Evolutionary conservation across 2,797 vertebrate species (phyloP).

Genomic region (Todus mexicanus): DNA sequence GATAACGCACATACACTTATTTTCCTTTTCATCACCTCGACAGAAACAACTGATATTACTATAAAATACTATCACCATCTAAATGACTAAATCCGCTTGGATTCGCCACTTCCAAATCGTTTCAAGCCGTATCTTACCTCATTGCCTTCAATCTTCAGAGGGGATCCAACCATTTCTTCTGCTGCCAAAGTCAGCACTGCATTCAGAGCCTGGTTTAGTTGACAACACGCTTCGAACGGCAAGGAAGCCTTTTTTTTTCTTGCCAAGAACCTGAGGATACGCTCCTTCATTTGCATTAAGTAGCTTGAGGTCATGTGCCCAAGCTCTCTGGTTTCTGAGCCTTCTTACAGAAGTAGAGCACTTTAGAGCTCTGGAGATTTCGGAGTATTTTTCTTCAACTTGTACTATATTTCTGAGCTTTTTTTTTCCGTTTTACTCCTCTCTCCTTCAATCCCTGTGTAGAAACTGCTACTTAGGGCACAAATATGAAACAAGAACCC

Average conservation of each 20-base stretch:
- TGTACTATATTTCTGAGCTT: background rate
- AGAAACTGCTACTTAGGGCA: background rate
- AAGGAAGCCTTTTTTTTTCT: background rate
- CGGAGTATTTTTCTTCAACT: background rate
- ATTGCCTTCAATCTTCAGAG: constrained; percentile 40
- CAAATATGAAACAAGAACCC: background rate
- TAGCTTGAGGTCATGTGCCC: constrained; percentile 8
- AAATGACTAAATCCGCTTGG: background rate
- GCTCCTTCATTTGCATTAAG: background rate
- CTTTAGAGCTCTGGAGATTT: background rate
- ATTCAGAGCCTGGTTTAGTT: background rate
- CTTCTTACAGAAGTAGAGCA: background rate
- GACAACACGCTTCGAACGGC: background rate
- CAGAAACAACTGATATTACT: background rate
- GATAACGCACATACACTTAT: background rate
- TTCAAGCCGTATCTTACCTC: constrained; percentile 51
- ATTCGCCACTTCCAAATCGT: background rate
- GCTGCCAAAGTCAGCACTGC: constrained; percentile 10
- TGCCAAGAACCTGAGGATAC: constrained; percentile 28
- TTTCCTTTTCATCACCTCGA: background rate
- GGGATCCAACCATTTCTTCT: constrained; percentile 48
- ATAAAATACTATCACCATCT: background rate
- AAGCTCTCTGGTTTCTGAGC: constrained; percentile 9
- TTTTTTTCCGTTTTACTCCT: background rate
- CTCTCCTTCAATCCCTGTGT: background rate